These are phyloP conservation scores for Pelmatolapia mariae DNA, from an alignment of 2,113 vertebrate species.

Conservation along the genomic window DNA sequence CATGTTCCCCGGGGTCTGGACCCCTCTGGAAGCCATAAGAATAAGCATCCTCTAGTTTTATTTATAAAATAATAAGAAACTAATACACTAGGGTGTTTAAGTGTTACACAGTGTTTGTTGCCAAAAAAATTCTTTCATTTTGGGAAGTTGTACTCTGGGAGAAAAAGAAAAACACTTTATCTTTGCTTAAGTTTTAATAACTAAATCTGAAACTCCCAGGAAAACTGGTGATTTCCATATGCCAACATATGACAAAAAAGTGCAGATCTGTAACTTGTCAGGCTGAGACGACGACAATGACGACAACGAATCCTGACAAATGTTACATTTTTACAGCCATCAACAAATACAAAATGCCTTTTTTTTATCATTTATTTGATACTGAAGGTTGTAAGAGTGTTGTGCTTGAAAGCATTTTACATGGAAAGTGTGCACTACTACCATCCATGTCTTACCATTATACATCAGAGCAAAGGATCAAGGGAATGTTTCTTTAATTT, in stretches of 20 bases:
- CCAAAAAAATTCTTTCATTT: constrained; percentile 28
- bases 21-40: constrained; percentile 54
- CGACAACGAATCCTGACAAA: background rate
- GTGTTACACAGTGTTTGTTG: constrained; percentile 39
- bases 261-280: background rate
- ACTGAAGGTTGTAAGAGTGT: background rate
- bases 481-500: background rate
- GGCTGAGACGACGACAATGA: background rate
- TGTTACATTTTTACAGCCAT: background rate
- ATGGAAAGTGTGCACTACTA: background rate
- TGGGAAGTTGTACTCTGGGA: constrained; percentile 14
- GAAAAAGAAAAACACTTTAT: background rate
- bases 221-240: background rate
- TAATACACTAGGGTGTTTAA: constrained; percentile 20
- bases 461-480: background rate
- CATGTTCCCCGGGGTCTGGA: constrained; percentile 41
- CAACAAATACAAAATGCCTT: background rate
- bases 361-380: background rate
- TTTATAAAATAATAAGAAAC: constrained; percentile 40
- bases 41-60: constrained; percentile 29
- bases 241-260: background rate
- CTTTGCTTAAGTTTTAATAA: background rate
- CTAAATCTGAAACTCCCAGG: background rate
- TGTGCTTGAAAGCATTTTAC: background rate
- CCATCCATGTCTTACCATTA: background rate